phyloP scores from a whole-genome alignment of 2,113 vertebrate species.

The Notothenia rossii region DNA sequence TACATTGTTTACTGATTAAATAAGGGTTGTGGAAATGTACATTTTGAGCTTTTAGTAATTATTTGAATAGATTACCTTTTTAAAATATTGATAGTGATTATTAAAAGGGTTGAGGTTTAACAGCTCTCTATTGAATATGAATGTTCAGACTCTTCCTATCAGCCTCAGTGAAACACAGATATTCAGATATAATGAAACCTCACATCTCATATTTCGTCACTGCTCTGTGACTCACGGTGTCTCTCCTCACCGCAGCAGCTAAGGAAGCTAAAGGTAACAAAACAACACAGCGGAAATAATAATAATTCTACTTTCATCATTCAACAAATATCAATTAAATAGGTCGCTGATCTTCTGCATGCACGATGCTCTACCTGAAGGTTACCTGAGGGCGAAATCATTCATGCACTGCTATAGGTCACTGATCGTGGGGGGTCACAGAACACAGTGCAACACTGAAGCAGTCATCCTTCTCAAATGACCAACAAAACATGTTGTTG shows the following conservation, averaged over 20 bases:
- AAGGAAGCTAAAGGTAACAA: background rate
- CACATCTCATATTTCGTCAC: background rate
- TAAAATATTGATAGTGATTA: background rate
- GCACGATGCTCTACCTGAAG: background rate
- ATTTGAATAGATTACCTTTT: too few relatives aligned
- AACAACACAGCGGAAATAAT: background rate
- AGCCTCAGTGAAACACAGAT: background rate
- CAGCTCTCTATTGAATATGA: background rate
- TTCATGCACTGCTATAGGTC: background rate
- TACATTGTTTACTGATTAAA: too few relatives aligned
- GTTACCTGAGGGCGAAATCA: background rate
- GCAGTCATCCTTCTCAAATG: background rate
- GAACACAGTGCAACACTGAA: constrained; percentile 5
- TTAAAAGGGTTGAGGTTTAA: background rate
- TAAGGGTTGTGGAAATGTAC: too few relatives aligned
- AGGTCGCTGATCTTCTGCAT: background rate
- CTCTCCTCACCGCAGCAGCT: background rate
- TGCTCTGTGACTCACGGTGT: background rate
- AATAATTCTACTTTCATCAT: background rate
- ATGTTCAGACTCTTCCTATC: background rate
- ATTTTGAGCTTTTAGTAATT: too few relatives aligned
- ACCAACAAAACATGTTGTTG: too few relatives aligned
- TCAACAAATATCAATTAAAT: background rate
- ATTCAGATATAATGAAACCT: background rate
- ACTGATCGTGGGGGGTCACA: background rate